Evolutionary conservation across 1,140 invertebrate genomes (phyloP).

Genomic region (Yoshiicerus persimilis): DNA sequence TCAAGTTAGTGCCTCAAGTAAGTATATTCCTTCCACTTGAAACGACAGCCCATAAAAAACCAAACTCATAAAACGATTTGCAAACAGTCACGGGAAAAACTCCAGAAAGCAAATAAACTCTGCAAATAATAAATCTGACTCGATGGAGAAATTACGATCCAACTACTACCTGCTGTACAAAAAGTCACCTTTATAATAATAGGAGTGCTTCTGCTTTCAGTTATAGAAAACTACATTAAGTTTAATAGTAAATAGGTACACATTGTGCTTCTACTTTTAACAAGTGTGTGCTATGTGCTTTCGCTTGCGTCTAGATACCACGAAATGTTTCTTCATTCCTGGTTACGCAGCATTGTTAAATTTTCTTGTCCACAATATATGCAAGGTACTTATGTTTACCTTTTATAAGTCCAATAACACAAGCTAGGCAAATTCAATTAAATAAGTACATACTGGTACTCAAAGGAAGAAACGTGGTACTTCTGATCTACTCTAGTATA

Average conservation of each 20-base stretch:
- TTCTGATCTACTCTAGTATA: not conserved
- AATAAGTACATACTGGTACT: not conserved
- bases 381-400: not conserved
- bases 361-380: not conserved
- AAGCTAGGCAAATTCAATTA: not conserved
- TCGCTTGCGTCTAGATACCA: not conserved
- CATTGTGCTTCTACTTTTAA: not conserved
- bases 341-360: not conserved
- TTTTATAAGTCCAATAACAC: not conserved
- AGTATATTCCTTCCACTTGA: conserved; percentile 2
- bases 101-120: conserved; percentile 37
- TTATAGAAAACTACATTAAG: not conserved
- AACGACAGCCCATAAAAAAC: conserved; percentile 31
- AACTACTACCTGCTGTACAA: not conserved
- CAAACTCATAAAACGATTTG: conserved; percentile 36
- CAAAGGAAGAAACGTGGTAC: not conserved
- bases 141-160: conserved; percentile 24
- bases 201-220: not conserved
- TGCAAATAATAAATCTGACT: conserved; percentile 37
- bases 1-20: conserved; percentile 1
- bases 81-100: conserved; percentile 30
- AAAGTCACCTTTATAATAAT: conserved; percentile 2
- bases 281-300: not conserved
- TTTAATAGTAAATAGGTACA: too few relatives aligned
- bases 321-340: not conserved